Evolutionary conservation across 2,113 vertebrate genomes (phyloP).

Genomic region (Dicentrarchus labrax): DNA sequence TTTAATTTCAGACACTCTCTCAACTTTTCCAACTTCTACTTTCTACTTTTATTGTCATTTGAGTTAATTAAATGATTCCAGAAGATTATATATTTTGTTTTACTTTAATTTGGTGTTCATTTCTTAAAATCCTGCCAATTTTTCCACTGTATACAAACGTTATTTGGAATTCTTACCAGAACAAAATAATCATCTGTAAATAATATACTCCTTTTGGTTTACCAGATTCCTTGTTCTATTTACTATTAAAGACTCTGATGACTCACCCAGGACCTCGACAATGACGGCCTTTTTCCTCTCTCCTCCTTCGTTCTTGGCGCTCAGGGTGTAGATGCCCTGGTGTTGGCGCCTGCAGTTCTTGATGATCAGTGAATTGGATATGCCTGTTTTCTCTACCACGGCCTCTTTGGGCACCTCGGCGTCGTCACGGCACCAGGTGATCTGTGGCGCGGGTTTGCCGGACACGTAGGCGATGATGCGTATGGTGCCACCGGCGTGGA

Average conservation of each 20-base stretch:
- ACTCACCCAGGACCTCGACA: constrained; percentile 97
- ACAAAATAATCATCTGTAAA: too few relatives aligned
- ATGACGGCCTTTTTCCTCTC: constrained; percentile 96
- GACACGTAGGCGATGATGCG: constrained; percentile 98
- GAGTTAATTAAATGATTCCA: too few relatives aligned
- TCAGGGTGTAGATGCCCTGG: constrained; percentile 95
- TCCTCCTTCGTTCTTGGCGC: constrained; percentile 96
- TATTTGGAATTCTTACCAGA: too few relatives aligned
- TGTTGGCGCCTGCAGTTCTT: constrained; percentile 95
- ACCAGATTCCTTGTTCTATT: too few relatives aligned
- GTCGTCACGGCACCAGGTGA: constrained; percentile 93
- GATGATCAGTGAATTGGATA: constrained; percentile 96
- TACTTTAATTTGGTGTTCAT: too few relatives aligned
- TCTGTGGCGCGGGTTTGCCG: constrained; percentile 93
- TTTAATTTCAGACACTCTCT: too few relatives aligned
- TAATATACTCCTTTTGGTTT: too few relatives aligned
- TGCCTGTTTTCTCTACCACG: constrained; percentile 92
- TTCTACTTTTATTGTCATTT: too few relatives aligned
- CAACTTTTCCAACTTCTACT: too few relatives aligned
- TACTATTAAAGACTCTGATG: constrained; percentile 59
- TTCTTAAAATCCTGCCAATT: too few relatives aligned
- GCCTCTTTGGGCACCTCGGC: constrained; percentile 92
- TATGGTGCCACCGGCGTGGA: constrained; percentile 96
- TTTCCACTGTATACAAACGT: too few relatives aligned
- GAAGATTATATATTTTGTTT: too few relatives aligned